Base-by-base conservation (phyloP, 2,888 invertebrate genomes). In the Andricus curvator region DNA sequence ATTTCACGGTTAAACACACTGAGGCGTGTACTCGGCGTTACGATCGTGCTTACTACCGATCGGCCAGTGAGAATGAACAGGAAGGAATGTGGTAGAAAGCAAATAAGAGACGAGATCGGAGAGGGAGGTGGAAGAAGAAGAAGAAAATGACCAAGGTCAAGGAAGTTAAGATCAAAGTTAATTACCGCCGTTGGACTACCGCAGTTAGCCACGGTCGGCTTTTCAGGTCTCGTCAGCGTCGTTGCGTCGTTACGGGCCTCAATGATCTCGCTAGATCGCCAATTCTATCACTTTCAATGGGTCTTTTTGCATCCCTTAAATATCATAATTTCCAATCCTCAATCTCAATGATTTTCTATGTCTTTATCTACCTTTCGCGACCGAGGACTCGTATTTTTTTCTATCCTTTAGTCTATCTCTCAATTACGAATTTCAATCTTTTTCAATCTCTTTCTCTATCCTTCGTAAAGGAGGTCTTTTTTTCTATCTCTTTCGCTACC, bases 71-170 rank as follows among this genome's bases (percentile, higher is more conserved):
- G 62, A 68, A 70, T 79, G 70, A 70, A 65, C 51, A 78, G 48
- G 68, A 60, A 29, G 77, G 81, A 81, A 79, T 68, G 79, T 68
- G 60, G 66, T 66, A 65, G 78, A 68, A 79, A 77, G 78, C 33
- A 81, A 60, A 79, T 65, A 77, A n/a, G 51, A 80, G 44, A 67
- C 65, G 76, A 41, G 70, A 51, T 44, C 60, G 66, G 66, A 80
- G 62, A 78, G 56, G 70, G 60, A 60, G 78, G 51, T 77, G 70
- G 68, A 77, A 83, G 56, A 78, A 80, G 78, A 77, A 64, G 66
- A 66, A 51, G 78, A 80, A 83, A 81, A 80, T 66, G 80, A 82
- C 25, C 56, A 78, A 84, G 78, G 83, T 83, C 70, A 62, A 74
- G 48, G 79, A 74, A 79, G 60, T 79, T 79, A 79, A 79, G 68